Conservation (phyloP, 2,113 vertebrate genomes). For the Tychaedon coryphoeus region DNA sequence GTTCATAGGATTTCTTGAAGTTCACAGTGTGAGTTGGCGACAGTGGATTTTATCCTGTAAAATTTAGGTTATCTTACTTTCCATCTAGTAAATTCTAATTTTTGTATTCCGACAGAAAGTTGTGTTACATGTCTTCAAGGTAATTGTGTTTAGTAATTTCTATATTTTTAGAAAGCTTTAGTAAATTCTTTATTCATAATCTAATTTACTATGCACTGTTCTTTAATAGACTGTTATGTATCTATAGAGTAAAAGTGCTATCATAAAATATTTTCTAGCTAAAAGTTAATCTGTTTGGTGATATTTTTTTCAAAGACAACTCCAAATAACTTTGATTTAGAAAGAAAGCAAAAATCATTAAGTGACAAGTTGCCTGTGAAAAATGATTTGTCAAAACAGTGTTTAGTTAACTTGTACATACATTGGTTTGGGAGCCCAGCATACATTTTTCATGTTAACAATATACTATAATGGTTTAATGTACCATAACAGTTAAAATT, state of each 20-base stretch:
- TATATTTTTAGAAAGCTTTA: neutral
- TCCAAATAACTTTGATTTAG: neutral
- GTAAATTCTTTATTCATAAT: neutral
- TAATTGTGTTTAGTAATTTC: neutral
- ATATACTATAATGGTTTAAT: slow-evolving; percentile 3
- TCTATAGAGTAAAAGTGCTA: neutral
- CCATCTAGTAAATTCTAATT: neutral
- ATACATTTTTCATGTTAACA: neutral
- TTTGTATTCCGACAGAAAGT: neutral
- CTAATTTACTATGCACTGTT: neutral
- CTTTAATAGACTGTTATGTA: neutral
- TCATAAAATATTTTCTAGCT: neutral
- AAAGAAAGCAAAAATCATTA: slow-evolving; percentile 4
- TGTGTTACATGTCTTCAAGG: neutral
- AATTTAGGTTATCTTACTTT: neutral
- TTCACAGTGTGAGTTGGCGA: neutral
- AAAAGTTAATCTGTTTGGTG: neutral
- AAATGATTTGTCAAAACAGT: slow-evolving; percentile 40
- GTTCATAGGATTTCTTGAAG: neutral
- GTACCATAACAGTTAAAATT: slow-evolving; percentile 48
- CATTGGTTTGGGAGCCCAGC: neutral
- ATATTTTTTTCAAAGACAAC: neutral
- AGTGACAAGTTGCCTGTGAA: slow-evolving; percentile 42
- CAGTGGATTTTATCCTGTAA: neutral
- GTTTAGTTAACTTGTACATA: slow-evolving; percentile 15